These are phyloP conservation scores for Suricata suricatta DNA, from an alignment of 2,113 vertebrate species.

Conservation along the genomic window DNA sequence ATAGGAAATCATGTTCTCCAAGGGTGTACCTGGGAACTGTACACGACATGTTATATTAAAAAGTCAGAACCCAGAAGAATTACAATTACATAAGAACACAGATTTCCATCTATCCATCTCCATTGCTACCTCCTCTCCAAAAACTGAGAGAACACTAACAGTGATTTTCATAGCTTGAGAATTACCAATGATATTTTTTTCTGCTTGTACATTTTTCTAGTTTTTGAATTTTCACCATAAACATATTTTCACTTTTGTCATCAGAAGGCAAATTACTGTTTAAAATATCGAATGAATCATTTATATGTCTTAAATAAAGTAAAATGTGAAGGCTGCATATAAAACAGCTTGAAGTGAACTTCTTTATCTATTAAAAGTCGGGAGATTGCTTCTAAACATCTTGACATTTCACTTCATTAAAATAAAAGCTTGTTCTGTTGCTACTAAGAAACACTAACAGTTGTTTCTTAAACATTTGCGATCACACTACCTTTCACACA, in stretches of 20 bases:
- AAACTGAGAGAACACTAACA: background rate
- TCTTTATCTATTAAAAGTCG: conserved; percentile 9
- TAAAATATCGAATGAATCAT: conserved; percentile 15
- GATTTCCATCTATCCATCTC: background rate
- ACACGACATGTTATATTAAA: background rate
- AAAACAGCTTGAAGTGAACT: background rate
- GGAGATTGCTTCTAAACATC: background rate
- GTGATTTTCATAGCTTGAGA: background rate
- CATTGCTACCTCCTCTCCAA: background rate
- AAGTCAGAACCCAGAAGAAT: background rate
- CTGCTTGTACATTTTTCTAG: background rate
- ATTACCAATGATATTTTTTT: background rate
- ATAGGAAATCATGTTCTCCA: background rate
- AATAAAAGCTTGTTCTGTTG: background rate
- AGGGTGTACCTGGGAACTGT: background rate
- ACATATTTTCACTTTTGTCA: conserved; percentile 16
- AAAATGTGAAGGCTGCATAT: background rate
- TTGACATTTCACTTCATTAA: conserved; percentile 40
- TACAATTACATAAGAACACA: background rate
- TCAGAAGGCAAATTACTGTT: conserved; percentile 15
- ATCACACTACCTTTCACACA: conserved; percentile 55
- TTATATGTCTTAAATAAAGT: conserved; percentile 15
- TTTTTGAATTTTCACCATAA: conserved; percentile 18
- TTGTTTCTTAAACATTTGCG: conserved; percentile 53
- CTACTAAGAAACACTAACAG: background rate